These are phyloP conservation scores for Metaphire vulgaris DNA, from an alignment of 1,140 invertebrate genomes.

Conservation along the genomic window DNA sequence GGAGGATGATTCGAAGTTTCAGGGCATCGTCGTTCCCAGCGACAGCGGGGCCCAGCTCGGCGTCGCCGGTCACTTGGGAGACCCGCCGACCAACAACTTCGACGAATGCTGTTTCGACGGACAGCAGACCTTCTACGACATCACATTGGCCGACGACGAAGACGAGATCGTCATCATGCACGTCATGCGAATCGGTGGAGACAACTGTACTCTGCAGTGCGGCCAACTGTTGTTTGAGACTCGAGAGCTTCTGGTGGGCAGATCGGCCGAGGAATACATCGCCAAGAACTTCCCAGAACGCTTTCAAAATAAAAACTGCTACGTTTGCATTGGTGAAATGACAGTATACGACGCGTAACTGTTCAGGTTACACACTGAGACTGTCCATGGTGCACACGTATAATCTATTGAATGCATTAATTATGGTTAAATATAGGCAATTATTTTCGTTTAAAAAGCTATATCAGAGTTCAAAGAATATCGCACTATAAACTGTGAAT, in stretches of 20 bases:
- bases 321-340: conserved; percentile 34
- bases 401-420: too few relatives aligned
- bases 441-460: too few relatives aligned
- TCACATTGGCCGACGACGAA: conserved; percentile 29
- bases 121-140: conserved; percentile 19
- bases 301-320: conserved; percentile 29
- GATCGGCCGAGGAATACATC: conserved; percentile 32
- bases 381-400: too few relatives aligned
- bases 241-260: conserved; percentile 30
- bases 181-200: conserved; percentile 33
- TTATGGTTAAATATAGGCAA: too few relatives aligned
- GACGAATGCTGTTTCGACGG: conserved; percentile 34
- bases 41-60: conserved; percentile 42
- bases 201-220: conserved; percentile 32
- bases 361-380: too few relatives aligned
- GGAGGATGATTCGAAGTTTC: conserved; percentile 45
- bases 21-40: conserved; percentile 40
- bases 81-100: conserved; percentile 5
- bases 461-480: too few relatives aligned
- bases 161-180: conserved; percentile 26
- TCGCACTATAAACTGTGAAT: too few relatives aligned
- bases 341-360: too few relatives aligned
- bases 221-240: conserved; percentile 31
- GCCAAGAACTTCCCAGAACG: conserved; percentile 30
- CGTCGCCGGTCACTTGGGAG: conserved; percentile 31